Evolutionary conservation across 2,888 invertebrate species (phyloP).

Genomic region (Strigamia maritima): DNA sequence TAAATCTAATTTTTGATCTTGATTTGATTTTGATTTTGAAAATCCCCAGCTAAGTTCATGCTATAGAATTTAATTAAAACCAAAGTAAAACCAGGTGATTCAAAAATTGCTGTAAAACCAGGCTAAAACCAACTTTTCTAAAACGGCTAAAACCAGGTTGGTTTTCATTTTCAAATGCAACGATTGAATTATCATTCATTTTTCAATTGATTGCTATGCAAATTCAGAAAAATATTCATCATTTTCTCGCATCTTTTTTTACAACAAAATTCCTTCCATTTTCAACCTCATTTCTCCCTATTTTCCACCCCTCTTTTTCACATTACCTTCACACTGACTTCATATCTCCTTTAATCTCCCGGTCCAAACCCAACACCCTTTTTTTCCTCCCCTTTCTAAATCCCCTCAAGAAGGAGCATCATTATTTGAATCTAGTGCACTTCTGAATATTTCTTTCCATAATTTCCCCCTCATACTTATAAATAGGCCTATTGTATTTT

Average conservation of each 20-base stretch:
- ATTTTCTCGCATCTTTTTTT: not conserved
- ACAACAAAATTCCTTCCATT: not conserved
- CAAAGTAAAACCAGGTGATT: too few species aligned
- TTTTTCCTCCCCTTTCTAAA: not conserved
- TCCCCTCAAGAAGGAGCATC: not conserved
- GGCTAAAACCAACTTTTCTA: too few species aligned
- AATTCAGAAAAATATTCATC: too few species aligned
- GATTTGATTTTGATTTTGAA: too few species aligned
- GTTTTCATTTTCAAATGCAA: too few species aligned
- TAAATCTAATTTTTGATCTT: too few species aligned
- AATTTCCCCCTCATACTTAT: conserved; percentile 13
- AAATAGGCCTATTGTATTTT: conserved; percentile 21
- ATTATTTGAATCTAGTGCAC: not conserved
- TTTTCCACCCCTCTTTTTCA: not conserved
- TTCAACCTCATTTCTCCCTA: not conserved
- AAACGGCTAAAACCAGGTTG: too few species aligned
- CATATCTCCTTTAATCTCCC: not conserved
- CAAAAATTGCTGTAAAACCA: too few species aligned
- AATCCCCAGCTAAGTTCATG: too few species aligned
- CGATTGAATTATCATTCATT: too few species aligned
- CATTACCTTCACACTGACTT: not conserved
- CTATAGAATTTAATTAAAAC: too few species aligned
- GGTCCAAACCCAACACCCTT: not conserved
- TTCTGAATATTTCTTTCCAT: conserved; percentile 26
- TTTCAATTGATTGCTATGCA: too few species aligned